Percentiles rank a stretch among this genome's conserved stretches.
Conservation (phyloP, 2,113 vertebrate species). For the Hippocampus guttulatus region DNA sequence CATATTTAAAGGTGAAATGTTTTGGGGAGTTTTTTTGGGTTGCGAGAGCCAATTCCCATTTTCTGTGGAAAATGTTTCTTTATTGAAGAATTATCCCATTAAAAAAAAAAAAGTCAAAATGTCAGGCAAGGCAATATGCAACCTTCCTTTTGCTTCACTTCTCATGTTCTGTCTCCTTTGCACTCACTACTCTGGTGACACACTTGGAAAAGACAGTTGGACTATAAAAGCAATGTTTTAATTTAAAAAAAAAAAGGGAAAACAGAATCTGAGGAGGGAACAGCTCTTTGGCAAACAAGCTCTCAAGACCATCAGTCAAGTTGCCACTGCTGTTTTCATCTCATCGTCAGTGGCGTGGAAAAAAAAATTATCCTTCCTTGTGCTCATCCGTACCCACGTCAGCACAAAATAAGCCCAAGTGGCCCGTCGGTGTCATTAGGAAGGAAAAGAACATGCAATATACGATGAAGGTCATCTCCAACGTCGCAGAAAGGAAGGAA, state of each 20-base stretch:
- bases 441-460: slow-evolving; percentile 6
- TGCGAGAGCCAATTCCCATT: no score
- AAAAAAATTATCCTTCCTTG: slow-evolving; percentile 2
- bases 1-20: no score
- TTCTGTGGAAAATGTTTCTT: no score
- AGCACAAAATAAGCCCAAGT: slow-evolving; percentile 22
- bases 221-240: neutral
- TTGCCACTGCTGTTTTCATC: slow-evolving; percentile 61
- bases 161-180: slow-evolving; percentile 14
- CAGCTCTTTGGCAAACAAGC: neutral
- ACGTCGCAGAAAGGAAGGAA: neutral
- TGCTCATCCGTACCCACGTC: slow-evolving; percentile 4
- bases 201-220: slow-evolving; percentile 20
- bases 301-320: slow-evolving; percentile 30
- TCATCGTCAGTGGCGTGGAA: neutral
- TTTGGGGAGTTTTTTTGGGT: no score
- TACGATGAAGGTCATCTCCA: slow-evolving; percentile 30
- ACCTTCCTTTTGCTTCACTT: neutral
- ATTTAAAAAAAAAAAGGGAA: neutral
- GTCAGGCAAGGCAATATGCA: no score
- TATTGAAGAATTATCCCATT: no score
- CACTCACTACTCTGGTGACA: slow-evolving; percentile 19
- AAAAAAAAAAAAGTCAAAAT: no score
- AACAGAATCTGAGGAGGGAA: slow-evolving; percentile 7
- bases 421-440: slow-evolving; percentile 8